Evolutionary conservation across 2,888 invertebrate species (phyloP).

Genomic region (Papilio elwesi): DNA sequence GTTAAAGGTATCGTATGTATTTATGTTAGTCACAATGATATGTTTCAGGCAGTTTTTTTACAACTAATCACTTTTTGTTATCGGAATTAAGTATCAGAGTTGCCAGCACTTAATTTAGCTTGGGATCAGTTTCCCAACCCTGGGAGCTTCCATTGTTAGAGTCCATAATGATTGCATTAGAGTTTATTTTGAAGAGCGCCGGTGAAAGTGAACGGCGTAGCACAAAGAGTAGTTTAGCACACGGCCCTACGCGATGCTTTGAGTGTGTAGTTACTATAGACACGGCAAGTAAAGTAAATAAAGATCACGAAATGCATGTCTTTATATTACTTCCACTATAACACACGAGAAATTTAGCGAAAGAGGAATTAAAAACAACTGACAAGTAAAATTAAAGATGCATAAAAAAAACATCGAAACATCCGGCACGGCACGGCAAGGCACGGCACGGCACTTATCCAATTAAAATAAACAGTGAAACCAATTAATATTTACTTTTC

Average conservation of each 20-base stretch:
- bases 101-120: constrained; percentile 8
- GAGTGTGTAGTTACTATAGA: constrained; percentile 16
- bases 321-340: no score
- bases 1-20: not conserved
- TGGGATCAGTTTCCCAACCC: constrained; percentile 19
- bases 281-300: not conserved
- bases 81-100: not conserved
- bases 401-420: no score
- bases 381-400: no score
- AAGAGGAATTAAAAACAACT: no score
- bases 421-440: no score
- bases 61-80: not conserved
- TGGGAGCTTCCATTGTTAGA: constrained; percentile 25
- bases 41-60: not conserved
- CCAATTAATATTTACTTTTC: no score
- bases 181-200: constrained; percentile 35
- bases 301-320: no score
- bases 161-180: constrained; percentile 38
- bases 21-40: no score
- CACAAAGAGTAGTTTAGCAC: constrained; percentile 55
- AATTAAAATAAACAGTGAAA: no score
- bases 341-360: no score
- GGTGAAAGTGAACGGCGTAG: constrained; percentile 44
- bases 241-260: constrained; percentile 45
- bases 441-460: no score